Conservation (phyloP, 2,888 invertebrate species). For the Alitta virens region DNA sequence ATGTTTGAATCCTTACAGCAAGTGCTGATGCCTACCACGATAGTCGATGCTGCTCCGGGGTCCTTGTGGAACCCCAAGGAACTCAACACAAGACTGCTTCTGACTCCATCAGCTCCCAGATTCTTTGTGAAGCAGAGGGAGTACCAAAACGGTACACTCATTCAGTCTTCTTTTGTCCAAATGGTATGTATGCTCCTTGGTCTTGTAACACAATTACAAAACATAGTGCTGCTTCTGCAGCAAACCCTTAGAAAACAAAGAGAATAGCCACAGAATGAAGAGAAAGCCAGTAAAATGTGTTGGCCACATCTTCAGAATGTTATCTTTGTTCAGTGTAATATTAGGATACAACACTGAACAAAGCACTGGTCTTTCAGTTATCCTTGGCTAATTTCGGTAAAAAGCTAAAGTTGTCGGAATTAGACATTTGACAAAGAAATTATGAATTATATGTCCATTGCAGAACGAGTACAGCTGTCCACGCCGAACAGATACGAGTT, state of each 20-base stretch:
- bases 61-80: background rate
- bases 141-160: conserved; percentile 73
- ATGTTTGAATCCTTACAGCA: conserved; percentile 13
- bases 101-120: conserved; percentile 13
- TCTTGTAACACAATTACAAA: background rate
- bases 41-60: conserved; percentile 22
- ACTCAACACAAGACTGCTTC: conserved; percentile 1
- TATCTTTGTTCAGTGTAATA: too few relatives aligned
- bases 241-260: too few relatives aligned
- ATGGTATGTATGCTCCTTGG: conserved; percentile 38
- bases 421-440: background rate
- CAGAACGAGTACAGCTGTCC: conserved; percentile 24
- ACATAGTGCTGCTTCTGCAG: too few relatives aligned
- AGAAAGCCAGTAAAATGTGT: too few relatives aligned
- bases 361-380: too few relatives aligned
- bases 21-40: conserved; percentile 21
- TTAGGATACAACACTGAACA: too few relatives aligned
- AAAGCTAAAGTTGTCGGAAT: too few relatives aligned
- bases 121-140: conserved; percentile 67
- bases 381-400: too few relatives aligned
- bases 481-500: conserved; percentile 23
- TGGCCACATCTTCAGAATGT: too few relatives aligned
- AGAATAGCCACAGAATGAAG: too few relatives aligned
- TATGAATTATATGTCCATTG: background rate
- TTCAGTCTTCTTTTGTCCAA: conserved; percentile 72